Conservation (phyloP, 2,797 vertebrate genomes). For the Avahi laniger region DNA sequence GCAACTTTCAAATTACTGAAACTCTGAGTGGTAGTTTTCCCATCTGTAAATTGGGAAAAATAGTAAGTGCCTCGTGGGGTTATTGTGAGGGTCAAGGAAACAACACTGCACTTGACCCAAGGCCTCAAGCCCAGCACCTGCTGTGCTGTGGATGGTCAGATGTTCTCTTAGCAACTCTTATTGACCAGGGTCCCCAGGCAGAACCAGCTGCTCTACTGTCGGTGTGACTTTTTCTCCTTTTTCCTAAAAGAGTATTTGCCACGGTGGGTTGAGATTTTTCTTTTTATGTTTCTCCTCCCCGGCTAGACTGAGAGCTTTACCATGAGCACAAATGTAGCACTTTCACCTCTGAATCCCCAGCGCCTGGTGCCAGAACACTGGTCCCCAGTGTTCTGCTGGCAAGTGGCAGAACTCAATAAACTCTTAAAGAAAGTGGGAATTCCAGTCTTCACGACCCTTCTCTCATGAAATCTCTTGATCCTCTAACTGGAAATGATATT, state of each 20-base stretch:
- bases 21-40: neutral
- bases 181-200: neutral
- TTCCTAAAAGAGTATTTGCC: neutral
- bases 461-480: constrained; percentile 25
- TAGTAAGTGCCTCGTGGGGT: neutral
- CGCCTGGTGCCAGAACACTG: neutral
- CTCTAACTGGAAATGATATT: constrained; percentile 17
- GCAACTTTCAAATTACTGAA: neutral
- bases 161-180: neutral
- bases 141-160: neutral
- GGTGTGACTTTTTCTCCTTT: neutral
- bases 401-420: neutral
- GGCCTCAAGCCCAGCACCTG: neutral
- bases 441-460: neutral
- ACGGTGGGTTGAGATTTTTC: neutral
- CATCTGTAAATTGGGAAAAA: neutral
- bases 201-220: neutral
- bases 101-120: neutral
- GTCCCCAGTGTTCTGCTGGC: neutral
- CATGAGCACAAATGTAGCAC: neutral
- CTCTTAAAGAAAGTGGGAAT: neutral
- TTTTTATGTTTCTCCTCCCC: neutral
- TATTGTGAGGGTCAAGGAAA: neutral
- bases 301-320: neutral
- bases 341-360: neutral